Conservation (phyloP, 2,113 vertebrate species). For the Myrmophylax atrothorax region DNA sequence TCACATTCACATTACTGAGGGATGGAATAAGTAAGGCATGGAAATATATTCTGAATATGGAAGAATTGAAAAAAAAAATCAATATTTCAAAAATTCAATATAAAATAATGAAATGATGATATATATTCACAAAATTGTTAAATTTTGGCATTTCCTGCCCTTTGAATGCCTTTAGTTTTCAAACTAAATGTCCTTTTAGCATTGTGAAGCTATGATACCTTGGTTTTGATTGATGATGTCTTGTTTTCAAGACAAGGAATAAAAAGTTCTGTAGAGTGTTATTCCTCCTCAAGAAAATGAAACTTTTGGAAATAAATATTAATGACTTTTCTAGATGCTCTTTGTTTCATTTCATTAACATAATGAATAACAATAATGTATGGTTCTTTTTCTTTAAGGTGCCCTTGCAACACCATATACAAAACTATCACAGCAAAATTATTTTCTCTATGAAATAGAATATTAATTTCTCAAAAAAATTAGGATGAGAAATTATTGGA, state of each 20-base stretch:
- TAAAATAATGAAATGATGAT: background rate
- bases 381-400: background rate
- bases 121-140: background rate
- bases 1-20: background rate
- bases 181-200: background rate
- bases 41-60: background rate
- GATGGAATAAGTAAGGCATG: background rate
- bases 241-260: background rate
- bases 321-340: background rate
- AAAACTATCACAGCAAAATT: background rate
- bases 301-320: conserved; percentile 45
- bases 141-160: background rate
- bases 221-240: background rate
- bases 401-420: background rate
- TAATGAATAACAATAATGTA: background rate
- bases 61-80: background rate
- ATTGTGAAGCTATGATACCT: background rate
- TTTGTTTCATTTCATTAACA: conserved; percentile 26
- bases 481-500: background rate
- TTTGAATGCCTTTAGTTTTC: background rate
- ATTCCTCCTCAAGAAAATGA: background rate
- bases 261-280: background rate
- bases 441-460: background rate
- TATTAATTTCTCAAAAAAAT: background rate
- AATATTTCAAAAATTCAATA: background rate